Evolutionary conservation across 2,797 vertebrate species (phyloP).

Genomic region (Buceros bicornis): DNA sequence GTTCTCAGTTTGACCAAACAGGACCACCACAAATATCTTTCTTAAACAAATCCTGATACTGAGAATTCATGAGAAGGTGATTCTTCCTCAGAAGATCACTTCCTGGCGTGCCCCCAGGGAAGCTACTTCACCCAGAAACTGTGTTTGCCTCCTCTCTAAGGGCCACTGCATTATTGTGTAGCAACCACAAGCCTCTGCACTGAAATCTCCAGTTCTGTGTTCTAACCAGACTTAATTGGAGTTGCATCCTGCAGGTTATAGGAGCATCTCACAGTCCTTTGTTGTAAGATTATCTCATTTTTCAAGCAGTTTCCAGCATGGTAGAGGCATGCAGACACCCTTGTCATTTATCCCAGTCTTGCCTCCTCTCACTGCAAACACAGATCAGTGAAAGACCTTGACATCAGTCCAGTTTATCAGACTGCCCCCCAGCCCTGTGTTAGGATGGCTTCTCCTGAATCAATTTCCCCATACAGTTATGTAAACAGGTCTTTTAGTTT

Average conservation of each 20-base stretch:
- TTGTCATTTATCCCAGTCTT: neutral
- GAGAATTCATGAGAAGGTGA: neutral
- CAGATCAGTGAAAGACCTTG: neutral
- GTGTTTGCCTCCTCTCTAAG: neutral
- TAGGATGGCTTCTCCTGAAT: neutral
- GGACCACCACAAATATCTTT: neutral
- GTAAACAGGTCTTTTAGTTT: neutral
- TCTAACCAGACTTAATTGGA: neutral
- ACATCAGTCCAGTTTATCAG: neutral
- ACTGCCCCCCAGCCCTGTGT: neutral
- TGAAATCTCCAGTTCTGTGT: neutral
- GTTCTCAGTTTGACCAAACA: neutral
- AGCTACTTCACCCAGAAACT: neutral
- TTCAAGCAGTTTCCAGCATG: neutral
- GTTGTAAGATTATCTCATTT: neutral
- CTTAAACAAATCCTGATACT: neutral
- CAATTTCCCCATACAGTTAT: neutral
- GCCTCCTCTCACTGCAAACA: neutral
- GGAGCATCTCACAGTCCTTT: neutral
- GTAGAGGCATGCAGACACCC: neutral
- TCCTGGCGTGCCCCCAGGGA: fast-evolving
- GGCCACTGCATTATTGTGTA: fast-evolving
- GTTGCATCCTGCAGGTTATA: neutral
- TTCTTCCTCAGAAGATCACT: neutral
- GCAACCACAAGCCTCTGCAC: neutral